Evolutionary conservation across 2,888 invertebrate species (phyloP).

Genomic region (Brenthis daphne): DNA sequence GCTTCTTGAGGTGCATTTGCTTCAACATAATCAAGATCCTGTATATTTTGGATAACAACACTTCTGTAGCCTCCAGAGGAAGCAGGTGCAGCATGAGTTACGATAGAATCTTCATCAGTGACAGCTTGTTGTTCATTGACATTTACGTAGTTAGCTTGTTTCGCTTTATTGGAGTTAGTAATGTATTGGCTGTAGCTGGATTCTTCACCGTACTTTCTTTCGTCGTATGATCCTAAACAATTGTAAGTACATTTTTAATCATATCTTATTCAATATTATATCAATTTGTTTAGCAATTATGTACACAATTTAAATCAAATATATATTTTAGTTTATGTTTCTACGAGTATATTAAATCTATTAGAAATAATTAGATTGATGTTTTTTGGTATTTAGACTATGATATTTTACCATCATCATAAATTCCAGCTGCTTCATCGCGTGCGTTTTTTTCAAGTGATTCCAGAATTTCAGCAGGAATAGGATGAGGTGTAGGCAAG

Average conservation of each 20-base stretch:
- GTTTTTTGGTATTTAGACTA: background rate
- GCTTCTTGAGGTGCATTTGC: conserved; percentile 1
- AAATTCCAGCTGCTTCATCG: conserved; percentile 74
- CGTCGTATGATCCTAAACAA: conserved; percentile 65
- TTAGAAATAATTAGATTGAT: background rate
- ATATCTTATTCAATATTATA: no score
- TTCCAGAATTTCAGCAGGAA: conserved; percentile 69
- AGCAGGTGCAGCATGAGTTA: conserved; percentile 54
- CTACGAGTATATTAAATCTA: background rate
- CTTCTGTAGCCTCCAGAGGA: background rate
- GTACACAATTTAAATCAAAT: no score
- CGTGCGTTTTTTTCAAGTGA: conserved; percentile 72
- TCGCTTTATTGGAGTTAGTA: conserved; percentile 26
- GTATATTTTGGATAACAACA: conserved; percentile 1
- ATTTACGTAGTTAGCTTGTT: conserved; percentile 20
- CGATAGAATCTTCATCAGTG: conserved; percentile 54
- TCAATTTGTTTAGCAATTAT: no score
- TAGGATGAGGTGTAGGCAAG: conserved; percentile 70
- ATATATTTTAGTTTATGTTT: no score
- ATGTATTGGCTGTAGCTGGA: conserved; percentile 14
- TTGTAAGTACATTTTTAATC: background rate
- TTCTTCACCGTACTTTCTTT: conserved; percentile 55
- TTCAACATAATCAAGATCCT: background rate
- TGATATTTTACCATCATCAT: conserved; percentile 64
- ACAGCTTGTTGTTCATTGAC: conserved; percentile 39